Evolutionary conservation across 2,888 invertebrate genomes (phyloP), one percentile per base, ranked within the genome.

Genomic region (Eupsilia transversa): DNA sequence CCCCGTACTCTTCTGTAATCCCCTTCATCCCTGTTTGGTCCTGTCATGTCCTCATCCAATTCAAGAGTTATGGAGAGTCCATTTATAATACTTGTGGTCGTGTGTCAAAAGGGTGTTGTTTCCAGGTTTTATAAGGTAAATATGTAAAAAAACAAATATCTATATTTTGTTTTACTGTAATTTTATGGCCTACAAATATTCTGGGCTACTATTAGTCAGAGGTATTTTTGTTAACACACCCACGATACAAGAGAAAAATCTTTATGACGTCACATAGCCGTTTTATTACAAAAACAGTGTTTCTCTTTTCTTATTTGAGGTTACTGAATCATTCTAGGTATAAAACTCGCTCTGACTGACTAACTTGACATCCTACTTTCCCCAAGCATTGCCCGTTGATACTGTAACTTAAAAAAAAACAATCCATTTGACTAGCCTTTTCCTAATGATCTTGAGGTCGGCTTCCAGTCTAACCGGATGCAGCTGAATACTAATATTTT

Each of bases 1-100:
- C 52, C 56, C 57, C 33, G 23, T 61, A 54, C 70, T 4, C 54
- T 57, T n/a, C 23, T 57, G 38, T 46, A 30, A 7, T 65, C n/a
- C 33, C 38, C 54, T 67, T 59, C 35, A 49, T 56, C 64, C 69
- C 33, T 76, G 56, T 69, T 60, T 75, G 77, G 54, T 33, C 43
- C 52, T 84, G 84, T 79, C 86, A 82, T 79, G 63, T 72, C 74
- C 83, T 82, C 76, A 82, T 79, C 76, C 70, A 65, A 43, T 72
- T 74, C 46, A 52, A 83, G 76, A 74, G 71, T 57, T 56, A 79
- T 74, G 60, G 27, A 72, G 80, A 57, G 73, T 30, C 14, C 23
- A 72, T 70, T 82, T 77, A 79, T 79, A 66, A 74, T 61, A 69
- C 59, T 61, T 30, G 66, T 60, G 69, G 33, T 54, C 70, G 63